A percentile compares a stretch with the other conserved stretches of the same genome.
Conservation (phyloP, 2,113 vertebrate genomes). For the chimpanzee (Pan troglodytes) region NHGRI_mPanTro3-v2.1_pri NC_072415.2:63216001-63216500, state of each 20-base stretch:
- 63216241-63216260: not conserved
- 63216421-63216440: not conserved
- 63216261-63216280: not conserved
- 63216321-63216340: not conserved
- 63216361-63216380: not conserved
- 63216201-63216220: not conserved
- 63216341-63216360: not conserved
- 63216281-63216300: not conserved
- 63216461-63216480: not conserved
- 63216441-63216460: not conserved
- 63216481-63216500: fast-evolving
- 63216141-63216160: not conserved
- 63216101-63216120: fast-evolving
- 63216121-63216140: not conserved
- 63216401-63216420: not conserved
- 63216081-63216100: too few relatives aligned
- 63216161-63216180: not conserved
- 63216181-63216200: not conserved
- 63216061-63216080: too few relatives aligned
- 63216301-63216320: not conserved
- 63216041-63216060: not conserved
- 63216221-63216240: not conserved
- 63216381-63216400: not conserved
- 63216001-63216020: not conserved
- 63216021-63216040: not conserved